Base-by-base conservation (phyloP, 1,140 invertebrate species). In the Drosophila nasuta region DNA sequence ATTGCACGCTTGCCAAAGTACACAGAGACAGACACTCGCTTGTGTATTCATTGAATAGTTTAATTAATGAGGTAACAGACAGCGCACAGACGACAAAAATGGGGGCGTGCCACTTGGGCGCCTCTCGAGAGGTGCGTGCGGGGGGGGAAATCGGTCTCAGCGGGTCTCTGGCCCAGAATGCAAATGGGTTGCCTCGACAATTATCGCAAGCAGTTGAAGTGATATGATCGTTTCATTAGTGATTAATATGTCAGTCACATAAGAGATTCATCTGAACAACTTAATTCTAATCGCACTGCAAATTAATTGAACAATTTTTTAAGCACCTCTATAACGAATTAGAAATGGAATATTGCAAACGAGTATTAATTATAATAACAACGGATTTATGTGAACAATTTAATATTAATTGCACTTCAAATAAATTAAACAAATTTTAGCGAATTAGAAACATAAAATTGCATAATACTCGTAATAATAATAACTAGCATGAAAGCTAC, bases 61-160 rank as follows among this genome's bases (percentile, higher is more conserved):
- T 70, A 71, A 75, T 71, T 75, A 75, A 75, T 71, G 67, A 65
- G 73, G 56, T 65, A 75, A 75, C 45, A 64, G 73, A 75, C 73
- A 71, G 73, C 59, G 67, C 20, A 54, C 68, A 75, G 67, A 71
- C 73, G 58, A 30, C 25, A 46, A 52, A 69, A 73, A 62, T 62
- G 65, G 71, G 65, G 71, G 65, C 65, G 71, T 68, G 71, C 65
- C 65, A 62, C 11, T 54, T 56, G 65, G 13, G 20, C 10, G 48
- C 17, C 8, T 73, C 45, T 43, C 17, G 58, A n/a, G 5, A 1
- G 20, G 33, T 5, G 30, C 15, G 35, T 1, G 54, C 3, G n/a
- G n/a, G 15, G 33, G 8, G 15, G 33, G 8, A 2, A 10, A 15
- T 4, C 7, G 35, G 41, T 43, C 2, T 43, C 17, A 10, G 33